phyloP scores from a whole-genome alignment of 2,888 invertebrate species.

The Pristionchus fissidentatus region DNA sequence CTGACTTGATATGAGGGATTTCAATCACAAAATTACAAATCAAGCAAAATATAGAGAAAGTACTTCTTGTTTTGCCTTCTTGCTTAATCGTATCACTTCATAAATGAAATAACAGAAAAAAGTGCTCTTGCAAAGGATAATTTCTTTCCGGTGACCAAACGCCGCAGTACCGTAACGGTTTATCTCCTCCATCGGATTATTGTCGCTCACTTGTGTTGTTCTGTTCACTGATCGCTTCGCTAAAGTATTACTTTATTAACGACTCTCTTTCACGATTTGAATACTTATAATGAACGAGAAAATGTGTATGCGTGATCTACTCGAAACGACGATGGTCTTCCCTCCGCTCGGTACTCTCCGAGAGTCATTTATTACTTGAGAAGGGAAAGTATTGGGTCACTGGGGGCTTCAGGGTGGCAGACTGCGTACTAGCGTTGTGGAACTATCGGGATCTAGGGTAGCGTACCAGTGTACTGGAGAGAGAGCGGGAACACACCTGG shows the following conservation, averaged over 20 bases:
- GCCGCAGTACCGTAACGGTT: too few species aligned
- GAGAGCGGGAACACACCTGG: background rate
- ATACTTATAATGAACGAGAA: slow-evolving; percentile 33
- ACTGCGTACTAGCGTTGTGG: slow-evolving; percentile 1
- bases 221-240: background rate
- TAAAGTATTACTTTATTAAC: slow-evolving; percentile 47
- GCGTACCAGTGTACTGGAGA: background rate
- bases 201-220: too few species aligned
- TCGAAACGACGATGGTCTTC: background rate
- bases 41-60: too few species aligned
- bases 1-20: too few species aligned
- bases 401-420: background rate
- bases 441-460: background rate
- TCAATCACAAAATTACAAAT: too few species aligned
- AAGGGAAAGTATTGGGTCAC: background rate
- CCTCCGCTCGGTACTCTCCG: slow-evolving; percentile 28
- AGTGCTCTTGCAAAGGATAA: too few species aligned
- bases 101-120: too few species aligned
- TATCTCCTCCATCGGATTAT: too few species aligned
- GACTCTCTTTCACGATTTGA: slow-evolving; percentile 44
- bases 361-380: slow-evolving; percentile 37
- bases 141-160: too few species aligned
- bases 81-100: too few species aligned
- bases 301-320: background rate
- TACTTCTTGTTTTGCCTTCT: too few species aligned